Percentiles rank a stretch among this genome's conserved stretches.
Evolutionary conservation across 2,888 invertebrate genomes (phyloP).

Genomic region (Tyria jacobaeae): DNA sequence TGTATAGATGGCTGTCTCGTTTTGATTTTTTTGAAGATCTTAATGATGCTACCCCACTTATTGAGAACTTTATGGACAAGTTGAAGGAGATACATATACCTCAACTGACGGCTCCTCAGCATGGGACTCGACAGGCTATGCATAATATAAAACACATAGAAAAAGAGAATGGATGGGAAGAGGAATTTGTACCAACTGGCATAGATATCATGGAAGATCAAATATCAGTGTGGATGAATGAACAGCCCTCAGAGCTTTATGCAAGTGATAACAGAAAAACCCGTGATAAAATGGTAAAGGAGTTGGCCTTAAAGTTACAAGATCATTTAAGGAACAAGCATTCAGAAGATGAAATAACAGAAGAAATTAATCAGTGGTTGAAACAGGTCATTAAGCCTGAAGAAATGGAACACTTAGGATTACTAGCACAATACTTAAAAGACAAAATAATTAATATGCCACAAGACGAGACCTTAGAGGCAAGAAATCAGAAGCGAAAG

Average conservation of each 20-base stretch:
- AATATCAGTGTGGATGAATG: conserved; percentile 67
- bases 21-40: conserved; percentile 56
- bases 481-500: conserved; percentile 34
- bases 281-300: conserved; percentile 51
- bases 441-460: conserved; percentile 54
- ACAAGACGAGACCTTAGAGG: conserved; percentile 52
- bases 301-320: conserved; percentile 56
- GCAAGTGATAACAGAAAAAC: conserved; percentile 37
- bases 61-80: conserved; percentile 46
- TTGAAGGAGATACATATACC: conserved; percentile 53
- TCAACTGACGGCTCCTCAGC: conserved; percentile 52
- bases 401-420: conserved; percentile 47
- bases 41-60: conserved; percentile 49
- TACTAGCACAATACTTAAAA: conserved; percentile 54
- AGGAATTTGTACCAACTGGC: conserved; percentile 48
- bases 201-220: conserved; percentile 63
- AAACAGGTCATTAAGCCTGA: conserved; percentile 49
- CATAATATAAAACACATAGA: conserved; percentile 46
- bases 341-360: conserved; percentile 47
- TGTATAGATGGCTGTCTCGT: conserved; percentile 60
- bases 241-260: conserved; percentile 59
- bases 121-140: conserved; percentile 59
- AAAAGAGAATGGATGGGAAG: conserved; percentile 31
- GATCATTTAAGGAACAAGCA: conserved; percentile 48
- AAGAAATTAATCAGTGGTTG: conserved; percentile 58